Evolutionary conservation across 2,797 vertebrate genomes (phyloP), one percentile per base, ranked within the genome.

Genomic region (Pseudochaenichthys georgianus): DNA sequence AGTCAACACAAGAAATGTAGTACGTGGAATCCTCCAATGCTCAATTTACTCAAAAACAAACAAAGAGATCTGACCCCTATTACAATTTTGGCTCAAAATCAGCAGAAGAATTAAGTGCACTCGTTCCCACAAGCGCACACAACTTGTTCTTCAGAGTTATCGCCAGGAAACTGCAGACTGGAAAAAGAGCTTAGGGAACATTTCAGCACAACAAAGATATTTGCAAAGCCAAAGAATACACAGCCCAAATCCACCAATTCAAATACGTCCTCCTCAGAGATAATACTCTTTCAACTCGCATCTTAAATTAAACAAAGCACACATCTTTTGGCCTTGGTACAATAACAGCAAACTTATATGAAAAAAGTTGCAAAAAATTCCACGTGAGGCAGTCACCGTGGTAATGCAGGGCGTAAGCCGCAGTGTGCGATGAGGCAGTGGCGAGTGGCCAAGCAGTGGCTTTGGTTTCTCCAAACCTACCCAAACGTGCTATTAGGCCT

Each of bases 281-380:
- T 28, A 57, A 51, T 17, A 13, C 54, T 11, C 84, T 89, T 87
- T 91, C 69, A 86, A 90, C 82, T 84, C 54, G 16, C 74, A 48
- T 77, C 80, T 88, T 70, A 82, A 87, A 84, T 87, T 81, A 89
- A 73, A 73, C 69, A 76, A 83, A 86, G 74, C 60, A 73, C 73
- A 87, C 60, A 64, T 82, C 42, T 50, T 70, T 68, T 85, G 83
- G 73, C 83, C 62, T 75, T 11, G 53, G 57, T 50, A 68, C 60
- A 70, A 73, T 41, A 79, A 73, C 61, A 67, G 61, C 50, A 17
- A 54, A 48, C 50, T 64, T 59, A 67, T 41, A 58, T 58, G 64
- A 78, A 73, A 79, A 78, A 54, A 12, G 76, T 66, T 19, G 46
- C 38, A 31, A 50, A 69, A 64, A 62, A 51, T 8, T 57, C 58